Conservation (phyloP, 2,797 vertebrate genomes). For the Tauraco hartlaubi region DNA sequence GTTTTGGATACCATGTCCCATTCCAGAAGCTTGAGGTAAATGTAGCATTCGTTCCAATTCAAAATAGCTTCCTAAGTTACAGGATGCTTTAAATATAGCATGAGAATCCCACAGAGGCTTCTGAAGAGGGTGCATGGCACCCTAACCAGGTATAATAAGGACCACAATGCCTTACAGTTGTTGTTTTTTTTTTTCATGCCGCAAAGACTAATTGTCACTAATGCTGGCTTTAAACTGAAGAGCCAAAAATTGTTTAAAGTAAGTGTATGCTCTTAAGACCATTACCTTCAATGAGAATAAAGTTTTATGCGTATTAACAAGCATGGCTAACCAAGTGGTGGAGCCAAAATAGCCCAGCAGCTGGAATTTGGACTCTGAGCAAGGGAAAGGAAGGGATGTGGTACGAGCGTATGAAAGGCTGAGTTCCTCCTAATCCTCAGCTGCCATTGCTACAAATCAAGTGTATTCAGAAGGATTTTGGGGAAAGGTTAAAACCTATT, state of each 20-base stretch:
- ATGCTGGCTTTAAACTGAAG: background rate
- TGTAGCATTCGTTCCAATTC: constrained; percentile 47
- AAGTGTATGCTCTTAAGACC: background rate
- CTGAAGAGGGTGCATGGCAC: background rate
- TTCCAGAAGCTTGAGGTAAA: constrained; percentile 78
- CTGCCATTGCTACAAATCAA: constrained; percentile 61
- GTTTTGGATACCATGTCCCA: constrained; percentile 71
- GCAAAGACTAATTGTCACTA: background rate
- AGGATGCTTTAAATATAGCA: constrained; percentile 73
- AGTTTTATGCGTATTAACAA: background rate
- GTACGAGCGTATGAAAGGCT: background rate
- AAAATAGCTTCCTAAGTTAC: constrained; percentile 75
- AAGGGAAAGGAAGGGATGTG: background rate
- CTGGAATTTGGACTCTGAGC: background rate
- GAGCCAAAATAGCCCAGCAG: constrained; percentile 41
- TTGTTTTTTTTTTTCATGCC: background rate
- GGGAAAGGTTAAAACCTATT: constrained; percentile 56
- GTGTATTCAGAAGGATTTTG: constrained; percentile 42
- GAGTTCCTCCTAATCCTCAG: constrained; percentile 47
- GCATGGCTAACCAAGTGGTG: background rate
- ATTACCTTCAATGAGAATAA: background rate
- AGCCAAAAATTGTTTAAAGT: background rate
- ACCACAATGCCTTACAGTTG: background rate
- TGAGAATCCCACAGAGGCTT: constrained; percentile 29
- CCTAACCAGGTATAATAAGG: constrained; percentile 33